A percentile compares a stretch with the other conserved stretches of the same genome.
phyloP scores from a whole-genome alignment of 2,888 invertebrate species.

The Tipula helvola region DNA sequence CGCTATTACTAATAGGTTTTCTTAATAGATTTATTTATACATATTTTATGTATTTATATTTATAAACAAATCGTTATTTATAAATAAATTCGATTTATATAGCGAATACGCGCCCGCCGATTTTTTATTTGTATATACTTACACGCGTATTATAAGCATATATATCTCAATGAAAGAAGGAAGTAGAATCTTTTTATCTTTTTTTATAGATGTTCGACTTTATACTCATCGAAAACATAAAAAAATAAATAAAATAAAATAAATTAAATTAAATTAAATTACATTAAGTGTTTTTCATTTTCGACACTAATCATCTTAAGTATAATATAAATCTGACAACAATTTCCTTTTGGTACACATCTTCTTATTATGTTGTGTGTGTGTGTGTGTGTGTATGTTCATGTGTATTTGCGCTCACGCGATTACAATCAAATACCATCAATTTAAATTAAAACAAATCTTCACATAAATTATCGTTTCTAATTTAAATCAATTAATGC shows the following conservation, averaged over 20 bases:
- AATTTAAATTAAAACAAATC: constrained; percentile 4
- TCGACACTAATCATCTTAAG: background rate
- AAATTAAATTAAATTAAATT: background rate
- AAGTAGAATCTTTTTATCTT: background rate
- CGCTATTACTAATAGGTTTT: background rate
- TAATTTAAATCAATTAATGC: background rate
- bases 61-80: background rate
- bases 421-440: background rate
- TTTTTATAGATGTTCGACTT: background rate
- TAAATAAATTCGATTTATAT: background rate
- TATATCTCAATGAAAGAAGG: background rate
- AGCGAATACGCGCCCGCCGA: background rate
- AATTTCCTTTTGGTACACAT: background rate
- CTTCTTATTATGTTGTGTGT: background rate
- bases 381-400: background rate
- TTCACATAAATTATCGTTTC: background rate
- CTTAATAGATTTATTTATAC: background rate
- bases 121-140: background rate
- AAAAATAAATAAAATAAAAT: background rate
- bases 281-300: background rate
- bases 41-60: background rate
- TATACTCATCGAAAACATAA: background rate
- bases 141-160: background rate
- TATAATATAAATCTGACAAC: background rate
- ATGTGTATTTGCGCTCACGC: background rate